Evolutionary conservation across 2,888 invertebrate genomes (phyloP).

Genomic region (Gymnosoma rotundatum): DNA sequence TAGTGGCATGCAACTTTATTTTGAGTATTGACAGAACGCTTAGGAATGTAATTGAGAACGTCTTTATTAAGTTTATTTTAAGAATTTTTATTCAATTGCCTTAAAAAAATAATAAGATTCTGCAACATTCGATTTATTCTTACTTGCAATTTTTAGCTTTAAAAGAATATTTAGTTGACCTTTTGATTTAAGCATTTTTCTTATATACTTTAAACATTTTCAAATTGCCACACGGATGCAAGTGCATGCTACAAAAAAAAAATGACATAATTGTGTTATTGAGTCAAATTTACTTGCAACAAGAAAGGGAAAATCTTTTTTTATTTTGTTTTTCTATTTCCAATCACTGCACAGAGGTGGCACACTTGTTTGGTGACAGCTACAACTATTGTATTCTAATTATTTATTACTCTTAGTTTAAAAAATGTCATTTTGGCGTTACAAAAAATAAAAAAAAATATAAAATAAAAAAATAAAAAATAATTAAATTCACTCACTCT

Average conservation of each 20-base stretch:
- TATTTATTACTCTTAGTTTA: constrained; percentile 25
- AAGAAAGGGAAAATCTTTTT: not conserved
- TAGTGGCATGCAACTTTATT: constrained; percentile 61
- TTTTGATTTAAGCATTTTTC: too few species aligned
- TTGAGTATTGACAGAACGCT: not conserved
- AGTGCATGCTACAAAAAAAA: constrained; percentile 6
- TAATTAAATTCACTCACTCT: constrained; percentile 70
- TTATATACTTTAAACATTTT: too few species aligned
- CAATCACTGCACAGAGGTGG: constrained; percentile 35
- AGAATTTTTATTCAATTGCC: too few species aligned
- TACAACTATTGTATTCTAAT: constrained; percentile 36
- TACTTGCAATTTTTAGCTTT: too few species aligned
- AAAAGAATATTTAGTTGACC: too few species aligned
- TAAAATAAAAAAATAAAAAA: constrained; percentile 25
- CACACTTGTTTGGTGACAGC: constrained; percentile 64
- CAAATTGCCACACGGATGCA: not conserved
- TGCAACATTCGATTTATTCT: too few species aligned
- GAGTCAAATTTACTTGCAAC: constrained; percentile 39
- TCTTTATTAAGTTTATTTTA: constrained; percentile 6
- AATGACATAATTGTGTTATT: constrained; percentile 47
- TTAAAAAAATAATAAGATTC: too few species aligned
- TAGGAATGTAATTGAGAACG: constrained; percentile 16
- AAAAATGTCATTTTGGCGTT: constrained; percentile 68
- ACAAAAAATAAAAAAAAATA: constrained; percentile 46
- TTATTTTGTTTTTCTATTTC: constrained; percentile 7